Conservation (phyloP, 1,140 invertebrate genomes). For the Plodia interpunctella region DNA sequence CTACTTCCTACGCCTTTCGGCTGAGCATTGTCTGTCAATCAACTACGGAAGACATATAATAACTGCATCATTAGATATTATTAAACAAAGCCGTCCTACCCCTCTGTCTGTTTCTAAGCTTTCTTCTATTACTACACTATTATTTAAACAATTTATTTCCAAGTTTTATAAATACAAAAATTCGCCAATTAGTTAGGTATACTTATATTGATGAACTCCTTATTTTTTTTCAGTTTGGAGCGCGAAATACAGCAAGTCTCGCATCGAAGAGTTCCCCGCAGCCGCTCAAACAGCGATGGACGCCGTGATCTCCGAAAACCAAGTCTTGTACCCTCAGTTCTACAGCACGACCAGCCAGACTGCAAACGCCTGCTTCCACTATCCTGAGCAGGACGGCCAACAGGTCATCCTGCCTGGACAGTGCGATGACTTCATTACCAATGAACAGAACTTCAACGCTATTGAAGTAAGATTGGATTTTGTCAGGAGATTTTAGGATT, state of each 20-base stretch:
- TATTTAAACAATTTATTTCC: too few species aligned
- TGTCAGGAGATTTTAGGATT: too few species aligned
- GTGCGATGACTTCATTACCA: conserved; percentile 48
- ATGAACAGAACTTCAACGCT: conserved; percentile 16
- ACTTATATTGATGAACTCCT: not conserved
- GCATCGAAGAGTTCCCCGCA: conserved; percentile 19
- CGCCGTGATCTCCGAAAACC: conserved; percentile 28
- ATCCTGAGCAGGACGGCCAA: conserved; percentile 34
- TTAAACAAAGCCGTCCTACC: too few species aligned
- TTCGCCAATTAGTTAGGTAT: not conserved
- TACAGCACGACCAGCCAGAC: conserved; percentile 41
- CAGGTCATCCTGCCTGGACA: conserved; percentile 50
- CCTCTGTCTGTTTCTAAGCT: too few species aligned
- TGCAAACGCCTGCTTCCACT: conserved; percentile 54
- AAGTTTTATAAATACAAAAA: too few species aligned
- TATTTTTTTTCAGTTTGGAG: conserved; percentile 54
- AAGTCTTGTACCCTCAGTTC: conserved; percentile 39
- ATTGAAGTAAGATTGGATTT: too few species aligned
- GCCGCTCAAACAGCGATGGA: conserved; percentile 36
- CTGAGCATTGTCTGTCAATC: too few species aligned
- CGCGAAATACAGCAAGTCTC: conserved; percentile 50
- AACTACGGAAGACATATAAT: too few species aligned
- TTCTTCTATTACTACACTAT: too few species aligned
- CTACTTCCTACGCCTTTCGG: too few species aligned
- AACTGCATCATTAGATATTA: too few species aligned